Percentiles rank a stretch among this genome's conserved stretches.
These are phyloP conservation scores for Ochropleura leucogaster DNA, from an alignment of 2,888 invertebrate genomes.

Conservation along the genomic window DNA sequence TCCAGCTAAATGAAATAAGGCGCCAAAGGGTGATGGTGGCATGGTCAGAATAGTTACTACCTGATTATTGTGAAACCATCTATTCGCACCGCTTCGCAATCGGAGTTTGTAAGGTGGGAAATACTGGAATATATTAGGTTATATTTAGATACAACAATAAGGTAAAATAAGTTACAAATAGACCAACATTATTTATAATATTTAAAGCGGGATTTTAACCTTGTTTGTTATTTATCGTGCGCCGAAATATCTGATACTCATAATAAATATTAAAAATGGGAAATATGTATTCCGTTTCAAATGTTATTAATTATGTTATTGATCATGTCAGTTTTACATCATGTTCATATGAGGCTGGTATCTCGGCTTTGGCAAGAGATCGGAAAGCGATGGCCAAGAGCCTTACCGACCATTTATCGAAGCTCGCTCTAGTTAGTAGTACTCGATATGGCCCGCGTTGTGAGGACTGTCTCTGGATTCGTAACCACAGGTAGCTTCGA, in stretches of 20 bases:
- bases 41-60: slow-evolving; percentile 53
- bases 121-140: slow-evolving; percentile 35
- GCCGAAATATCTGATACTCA: no score
- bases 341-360: neutral
- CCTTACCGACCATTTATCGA: no score
- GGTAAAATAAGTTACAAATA: neutral
- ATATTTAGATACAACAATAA: slow-evolving; percentile 24
- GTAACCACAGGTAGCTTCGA: no score
- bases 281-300: no score
- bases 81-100: slow-evolving; percentile 25
- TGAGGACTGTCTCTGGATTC: no score
- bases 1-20: slow-evolving; percentile 55
- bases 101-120: slow-evolving; percentile 24
- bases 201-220: no score
- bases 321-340: neutral
- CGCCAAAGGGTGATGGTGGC: slow-evolving; percentile 44
- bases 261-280: no score
- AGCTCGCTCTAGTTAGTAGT: no score
- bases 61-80: slow-evolving; percentile 45
- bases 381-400: no score
- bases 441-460: no score
- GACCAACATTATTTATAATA: neutral
- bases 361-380: neutral
- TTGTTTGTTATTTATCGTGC: no score
- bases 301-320: no score